A percentile compares a stretch with the other conserved stretches of the same genome.
These are phyloP conservation scores for Nasonia giraulti DNA, from an alignment of 1,140 invertebrate species.

Conservation along the genomic window DNA sequence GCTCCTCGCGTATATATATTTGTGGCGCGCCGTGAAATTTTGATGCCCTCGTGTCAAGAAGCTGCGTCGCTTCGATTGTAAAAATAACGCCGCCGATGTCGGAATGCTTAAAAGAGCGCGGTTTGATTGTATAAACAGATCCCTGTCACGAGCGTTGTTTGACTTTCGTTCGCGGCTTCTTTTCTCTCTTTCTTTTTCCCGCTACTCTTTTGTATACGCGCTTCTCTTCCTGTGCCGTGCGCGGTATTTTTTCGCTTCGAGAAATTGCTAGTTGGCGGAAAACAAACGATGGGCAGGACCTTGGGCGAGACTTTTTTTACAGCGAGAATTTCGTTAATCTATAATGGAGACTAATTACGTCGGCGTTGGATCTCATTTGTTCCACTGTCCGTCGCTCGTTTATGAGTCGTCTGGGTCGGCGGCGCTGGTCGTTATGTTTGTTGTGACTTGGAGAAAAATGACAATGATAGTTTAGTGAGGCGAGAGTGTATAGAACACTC, in stretches of 20 bases:
- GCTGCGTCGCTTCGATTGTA: neutral
- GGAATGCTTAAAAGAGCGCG: neutral
- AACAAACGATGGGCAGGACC: neutral
- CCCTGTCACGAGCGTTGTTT: neutral
- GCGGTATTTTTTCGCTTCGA: neutral
- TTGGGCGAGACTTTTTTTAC: neutral
- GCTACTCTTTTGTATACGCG: neutral
- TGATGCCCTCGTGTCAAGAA: slow-evolving; percentile 21
- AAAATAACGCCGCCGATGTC: slow-evolving; percentile 31
- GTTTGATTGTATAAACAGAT: slow-evolving; percentile 18
- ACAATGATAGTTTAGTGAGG: neutral
- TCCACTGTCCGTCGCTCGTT: neutral
- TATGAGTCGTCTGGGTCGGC: neutral
- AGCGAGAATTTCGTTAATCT: neutral
- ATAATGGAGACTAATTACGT: neutral
- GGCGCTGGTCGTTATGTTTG: neutral
- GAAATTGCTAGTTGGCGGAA: neutral
- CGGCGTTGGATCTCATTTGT: neutral
- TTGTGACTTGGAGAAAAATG: neutral
- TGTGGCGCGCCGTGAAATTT: slow-evolving; percentile 17
- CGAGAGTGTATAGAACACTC: neutral
- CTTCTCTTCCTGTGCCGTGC: neutral
- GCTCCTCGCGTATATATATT: neutral
- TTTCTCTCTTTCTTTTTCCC: neutral
- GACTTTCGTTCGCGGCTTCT: slow-evolving; percentile 3